Conservation (phyloP, 2,888 invertebrate species). For the Azorinus chamasolen region DNA sequence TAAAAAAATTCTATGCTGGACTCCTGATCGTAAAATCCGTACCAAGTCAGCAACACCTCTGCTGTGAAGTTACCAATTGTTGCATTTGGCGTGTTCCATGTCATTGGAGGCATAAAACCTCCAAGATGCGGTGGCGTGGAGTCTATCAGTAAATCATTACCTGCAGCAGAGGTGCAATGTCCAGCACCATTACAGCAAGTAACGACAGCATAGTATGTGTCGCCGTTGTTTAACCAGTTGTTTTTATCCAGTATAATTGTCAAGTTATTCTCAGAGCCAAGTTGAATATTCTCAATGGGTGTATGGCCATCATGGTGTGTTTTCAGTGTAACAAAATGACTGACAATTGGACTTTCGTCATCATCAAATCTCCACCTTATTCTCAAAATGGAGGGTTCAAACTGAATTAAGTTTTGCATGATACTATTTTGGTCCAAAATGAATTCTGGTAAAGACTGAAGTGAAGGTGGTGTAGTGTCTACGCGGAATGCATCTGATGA, state of each 20-base stretch:
- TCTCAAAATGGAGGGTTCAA: slow-evolving; percentile 51
- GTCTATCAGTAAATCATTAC: slow-evolving; percentile 61
- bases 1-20: slow-evolving; percentile 58
- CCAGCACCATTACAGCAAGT: slow-evolving; percentile 66
- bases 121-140: slow-evolving; percentile 70
- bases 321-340: slow-evolving; percentile 37
- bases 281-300: slow-evolving; percentile 42
- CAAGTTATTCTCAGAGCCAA: slow-evolving; percentile 39
- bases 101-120: slow-evolving; percentile 60
- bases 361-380: slow-evolving; percentile 51
- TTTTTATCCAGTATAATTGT: slow-evolving; percentile 39
- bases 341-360: slow-evolving; percentile 51
- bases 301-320: slow-evolving; percentile 62
- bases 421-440: slow-evolving; percentile 1
- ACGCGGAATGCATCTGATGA: slow-evolving; percentile 23
- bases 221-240: slow-evolving; percentile 57
- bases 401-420: slow-evolving; percentile 17
- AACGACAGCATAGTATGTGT: slow-evolving; percentile 52
- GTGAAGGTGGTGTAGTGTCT: slow-evolving; percentile 18
- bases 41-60: slow-evolving; percentile 59
- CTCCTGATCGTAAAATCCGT: slow-evolving; percentile 67
- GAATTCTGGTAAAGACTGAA: slow-evolving; percentile 14
- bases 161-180: slow-evolving; percentile 57
- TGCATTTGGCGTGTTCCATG: slow-evolving; percentile 36
- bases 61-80: background rate